Percentiles rank a stretch among this genome's conserved stretches.
These are phyloP conservation scores for Brachystomella parvula DNA, from an alignment of 1,140 invertebrate species.

Conservation along the genomic window DNA sequence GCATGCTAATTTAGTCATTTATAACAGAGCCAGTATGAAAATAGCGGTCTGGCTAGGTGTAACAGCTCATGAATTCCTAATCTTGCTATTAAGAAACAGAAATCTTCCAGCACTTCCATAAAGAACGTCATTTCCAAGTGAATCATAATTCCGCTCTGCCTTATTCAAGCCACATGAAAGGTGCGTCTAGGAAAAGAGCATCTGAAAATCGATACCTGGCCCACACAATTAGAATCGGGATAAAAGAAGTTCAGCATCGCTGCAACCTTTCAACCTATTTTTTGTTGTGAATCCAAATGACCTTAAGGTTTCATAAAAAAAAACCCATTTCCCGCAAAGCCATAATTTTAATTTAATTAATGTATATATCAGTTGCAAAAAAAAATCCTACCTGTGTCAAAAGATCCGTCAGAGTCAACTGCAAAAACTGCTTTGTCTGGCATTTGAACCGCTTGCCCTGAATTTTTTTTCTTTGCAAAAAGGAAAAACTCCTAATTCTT, in stretches of 20 bases:
- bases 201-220: too few species aligned
- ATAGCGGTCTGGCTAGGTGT: too few species aligned
- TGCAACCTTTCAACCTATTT: not conserved
- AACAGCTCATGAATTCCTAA: too few species aligned
- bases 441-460: not conserved
- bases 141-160: too few species aligned
- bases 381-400: not conserved
- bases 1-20: too few species aligned
- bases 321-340: not conserved
- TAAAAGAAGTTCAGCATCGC: not conserved
- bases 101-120: too few species aligned
- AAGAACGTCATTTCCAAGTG: too few species aligned
- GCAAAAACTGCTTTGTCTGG: not conserved
- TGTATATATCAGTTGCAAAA: not conserved
- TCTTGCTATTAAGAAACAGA: too few species aligned
- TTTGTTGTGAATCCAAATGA: not conserved
- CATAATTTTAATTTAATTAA: not conserved
- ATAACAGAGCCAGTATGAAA: too few species aligned
- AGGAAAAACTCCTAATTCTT: not conserved
- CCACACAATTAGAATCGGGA: not conserved
- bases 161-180: too few species aligned
- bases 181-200: too few species aligned
- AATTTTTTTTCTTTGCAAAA: not conserved
- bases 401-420: not conserved
- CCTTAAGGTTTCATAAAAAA: not conserved